Conservation (phyloP, 2,113 vertebrate genomes). For the Vidua chalybeata region DNA sequence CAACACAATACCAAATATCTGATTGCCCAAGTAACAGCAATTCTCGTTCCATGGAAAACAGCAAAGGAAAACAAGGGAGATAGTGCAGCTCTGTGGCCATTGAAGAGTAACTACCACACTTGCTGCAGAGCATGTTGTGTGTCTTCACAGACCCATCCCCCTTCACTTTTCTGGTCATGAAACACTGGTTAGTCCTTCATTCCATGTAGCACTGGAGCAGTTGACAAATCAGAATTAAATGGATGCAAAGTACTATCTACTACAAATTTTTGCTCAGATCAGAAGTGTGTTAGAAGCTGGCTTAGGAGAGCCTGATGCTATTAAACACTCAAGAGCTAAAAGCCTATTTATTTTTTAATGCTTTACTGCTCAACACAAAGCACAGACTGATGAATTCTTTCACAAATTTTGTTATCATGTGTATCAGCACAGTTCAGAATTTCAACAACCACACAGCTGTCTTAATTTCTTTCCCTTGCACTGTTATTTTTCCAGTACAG, state of each 20-base stretch:
- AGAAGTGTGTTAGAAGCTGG: background rate
- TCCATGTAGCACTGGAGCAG: background rate
- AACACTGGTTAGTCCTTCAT: background rate
- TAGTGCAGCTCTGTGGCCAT: background rate
- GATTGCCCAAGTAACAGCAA: background rate
- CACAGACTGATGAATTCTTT: background rate
- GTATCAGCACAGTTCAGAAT: conserved; percentile 1
- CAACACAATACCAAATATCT: background rate
- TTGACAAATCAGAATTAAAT: background rate
- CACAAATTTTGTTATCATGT: background rate
- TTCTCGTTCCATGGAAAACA: background rate
- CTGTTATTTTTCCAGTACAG: background rate
- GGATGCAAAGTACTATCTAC: background rate
- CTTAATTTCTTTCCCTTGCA: background rate
- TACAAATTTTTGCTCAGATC: background rate
- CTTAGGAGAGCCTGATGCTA: background rate
- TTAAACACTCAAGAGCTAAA: background rate
- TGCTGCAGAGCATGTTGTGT: accelerated
- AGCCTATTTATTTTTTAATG: background rate
- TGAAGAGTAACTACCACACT: background rate
- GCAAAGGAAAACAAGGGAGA: background rate
- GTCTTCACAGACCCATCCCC: background rate
- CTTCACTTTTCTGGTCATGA: background rate
- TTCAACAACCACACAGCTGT: conserved; percentile 11
- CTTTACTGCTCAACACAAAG: background rate